A percentile compares a stretch with the other conserved stretches of the same genome.
These are phyloP conservation scores for Drosophila hydei DNA, from an alignment of 1,140 invertebrate species.

Conservation along the genomic window DNA sequence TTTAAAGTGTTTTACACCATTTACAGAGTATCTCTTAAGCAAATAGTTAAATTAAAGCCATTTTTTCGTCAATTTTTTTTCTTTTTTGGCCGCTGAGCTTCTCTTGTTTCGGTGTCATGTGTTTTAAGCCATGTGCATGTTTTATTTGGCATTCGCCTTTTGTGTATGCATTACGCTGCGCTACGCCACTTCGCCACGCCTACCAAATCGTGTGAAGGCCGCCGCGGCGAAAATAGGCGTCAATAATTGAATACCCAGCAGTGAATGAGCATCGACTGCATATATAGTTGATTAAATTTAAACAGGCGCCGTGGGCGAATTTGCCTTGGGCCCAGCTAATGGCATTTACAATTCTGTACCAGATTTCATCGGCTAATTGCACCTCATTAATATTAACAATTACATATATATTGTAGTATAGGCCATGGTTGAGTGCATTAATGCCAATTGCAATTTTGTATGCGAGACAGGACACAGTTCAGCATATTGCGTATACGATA, in stretches of 20 bases:
- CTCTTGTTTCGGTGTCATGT: constrained; percentile 73
- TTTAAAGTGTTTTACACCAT: neutral
- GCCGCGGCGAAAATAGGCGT: constrained; percentile 58
- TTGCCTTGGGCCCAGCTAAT: constrained; percentile 14
- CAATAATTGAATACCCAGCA: constrained; percentile 71
- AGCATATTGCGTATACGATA: constrained; percentile 40
- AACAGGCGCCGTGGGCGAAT: constrained; percentile 31
- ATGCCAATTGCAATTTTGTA: constrained; percentile 8
- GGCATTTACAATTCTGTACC: constrained; percentile 58
- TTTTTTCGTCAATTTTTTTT: constrained; percentile 19
- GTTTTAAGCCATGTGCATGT: constrained; percentile 78
- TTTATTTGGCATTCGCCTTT: constrained; percentile 68
- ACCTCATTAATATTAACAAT: constrained; percentile 62
- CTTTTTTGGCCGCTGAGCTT: constrained; percentile 38
- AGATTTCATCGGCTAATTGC: constrained; percentile 66
- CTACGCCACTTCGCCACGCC: constrained; percentile 46
- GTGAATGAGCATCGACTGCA: constrained; percentile 40
- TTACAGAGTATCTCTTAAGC: constrained; percentile 15
- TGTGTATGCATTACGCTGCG: constrained; percentile 54
- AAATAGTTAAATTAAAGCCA: neutral
- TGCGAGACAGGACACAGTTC: neutral
- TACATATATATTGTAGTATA: constrained; percentile 32
- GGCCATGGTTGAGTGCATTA: constrained; percentile 19
- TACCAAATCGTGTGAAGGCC: constrained; percentile 61
- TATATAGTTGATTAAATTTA: constrained; percentile 73